These are phyloP conservation scores for Thysanoteuthis rhombus DNA, from an alignment of 2,888 invertebrate genomes.

Conservation along the genomic window DNA sequence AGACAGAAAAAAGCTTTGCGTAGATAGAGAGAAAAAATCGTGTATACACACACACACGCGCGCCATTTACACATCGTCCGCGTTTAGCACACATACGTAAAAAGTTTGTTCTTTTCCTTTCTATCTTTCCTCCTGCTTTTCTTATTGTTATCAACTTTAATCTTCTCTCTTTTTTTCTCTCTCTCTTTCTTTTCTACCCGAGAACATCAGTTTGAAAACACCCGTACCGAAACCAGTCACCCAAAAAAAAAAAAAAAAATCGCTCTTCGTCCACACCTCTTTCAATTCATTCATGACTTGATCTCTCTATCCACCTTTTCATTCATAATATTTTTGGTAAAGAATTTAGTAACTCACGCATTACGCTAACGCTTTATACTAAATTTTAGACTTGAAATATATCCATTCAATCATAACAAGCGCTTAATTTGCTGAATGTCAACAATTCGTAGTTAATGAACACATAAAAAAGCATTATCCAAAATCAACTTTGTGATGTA, in stretches of 20 bases:
- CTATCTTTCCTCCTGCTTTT: background rate
- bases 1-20: background rate
- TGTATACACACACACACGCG: background rate
- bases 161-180: background rate
- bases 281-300: background rate
- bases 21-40: too few relatives aligned
- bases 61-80: background rate
- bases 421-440: too few relatives aligned
- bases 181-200: background rate
- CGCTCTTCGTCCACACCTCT: background rate
- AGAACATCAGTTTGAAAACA: background rate
- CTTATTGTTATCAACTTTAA: background rate
- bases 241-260: background rate
- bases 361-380: background rate
- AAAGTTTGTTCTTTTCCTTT: background rate
- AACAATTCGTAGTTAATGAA: too few relatives aligned
- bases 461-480: too few relatives aligned
- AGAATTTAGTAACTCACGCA: background rate
- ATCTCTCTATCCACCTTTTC: background rate
- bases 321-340: background rate
- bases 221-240: background rate
- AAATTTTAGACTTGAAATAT: background rate
- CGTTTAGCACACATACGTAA: background rate
- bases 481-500: too few relatives aligned
- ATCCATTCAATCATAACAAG: too few relatives aligned